Base-by-base conservation (phyloP, 2,888 invertebrate species). In the Trichogramma dendrolimi region DNA sequence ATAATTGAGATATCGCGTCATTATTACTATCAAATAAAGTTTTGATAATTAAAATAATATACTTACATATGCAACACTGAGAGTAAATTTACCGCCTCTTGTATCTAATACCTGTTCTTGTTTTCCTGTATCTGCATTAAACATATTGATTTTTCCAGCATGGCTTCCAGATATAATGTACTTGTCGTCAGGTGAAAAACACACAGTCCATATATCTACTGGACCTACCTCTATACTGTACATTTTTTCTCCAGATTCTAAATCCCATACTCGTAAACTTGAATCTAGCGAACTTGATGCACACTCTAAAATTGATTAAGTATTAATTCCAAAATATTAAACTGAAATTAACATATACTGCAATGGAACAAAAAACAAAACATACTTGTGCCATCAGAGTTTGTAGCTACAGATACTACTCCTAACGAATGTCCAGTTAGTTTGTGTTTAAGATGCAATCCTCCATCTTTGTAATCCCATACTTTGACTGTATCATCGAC, bases 201-300 rank as follows among this genome's bases (percentile, higher is more conserved):
- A 92, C 3, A 97, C 87, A 0, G 95, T 96, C 97, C 97, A 98
- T 53, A 96, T 87, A 81, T 98, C 94, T n/a, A 92, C 88, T 0
- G 95, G 91, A 0, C 93, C 95, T 46, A 92, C 90, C 73, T 95
- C 93, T 71, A 97, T 89, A 71, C 88, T 88, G 66, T 91, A 91
- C 62, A 92, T 83, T 80, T 92, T 90, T 65, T 94, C 90, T 0
- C 96, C 96, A 10, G 88, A 85, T 66, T 87, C 87, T 42, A 96
- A 83, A 74, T 96, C 92, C 96, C 96, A 98, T 55, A 98, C 82
- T 73, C 92, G 87, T 67, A 98, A 84, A 68, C 92, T 91, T 0
- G 96, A 94, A 77, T 98, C 97, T 71, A 97, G 83, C 0, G 96
- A 96, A 81, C 95, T 96, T 47, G 96, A 95, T 0, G 94, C 96